Evolutionary conservation across 2,113 vertebrate genomes (phyloP), one percentile per base, ranked within the genome.

Genomic region (Engraulis encrasicolus): DNA sequence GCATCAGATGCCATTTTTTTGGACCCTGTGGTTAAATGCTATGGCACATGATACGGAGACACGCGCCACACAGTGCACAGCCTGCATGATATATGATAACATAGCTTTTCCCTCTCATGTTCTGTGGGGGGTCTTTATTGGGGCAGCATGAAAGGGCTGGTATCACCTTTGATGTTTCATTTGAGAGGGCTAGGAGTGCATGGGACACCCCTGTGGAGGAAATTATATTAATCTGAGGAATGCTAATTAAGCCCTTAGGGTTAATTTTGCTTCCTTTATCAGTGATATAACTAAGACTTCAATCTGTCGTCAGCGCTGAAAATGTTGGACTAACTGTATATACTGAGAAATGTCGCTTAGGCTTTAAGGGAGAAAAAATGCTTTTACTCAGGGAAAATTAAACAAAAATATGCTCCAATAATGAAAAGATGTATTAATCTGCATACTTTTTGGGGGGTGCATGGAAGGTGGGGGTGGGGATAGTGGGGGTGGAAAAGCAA

Each of bases 211-310:
- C 89, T 87, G 78, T 36, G 85, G 89, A 94, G 83, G 91, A 90
- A 86, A 91, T 93, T 92, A 93, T 93, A 90, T 88, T 92, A 94
- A 94, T 93, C 89, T 90, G 48, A 7, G 84, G 92, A 92, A 93
- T 91, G 91, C 89, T 94, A 93, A 94, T 95, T 93, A 92, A 85
- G 78, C 90, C 93, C 90, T 89, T 91, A 89, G 90, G 94, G 92
- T 93, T 95, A 89, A 94, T 92, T 94, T 90, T 85, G 85, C 66
- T 84, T 79, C 78, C 88, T 91, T 92, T 89, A 91, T 87, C 87
- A 85, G 87, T 78, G 80, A n/a, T n/a, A n/a, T n/a, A n/a, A n/a
- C n/a, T 81, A 79, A 82, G 66, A 85, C 86, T 91, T 92, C 88
- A 93, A 93, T 95, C 87, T 85, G 81, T 85, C 86, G 79, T 48